These are phyloP conservation scores for Lysandra coridon DNA, from an alignment of 2,888 invertebrate species.

Conservation along the genomic window DNA sequence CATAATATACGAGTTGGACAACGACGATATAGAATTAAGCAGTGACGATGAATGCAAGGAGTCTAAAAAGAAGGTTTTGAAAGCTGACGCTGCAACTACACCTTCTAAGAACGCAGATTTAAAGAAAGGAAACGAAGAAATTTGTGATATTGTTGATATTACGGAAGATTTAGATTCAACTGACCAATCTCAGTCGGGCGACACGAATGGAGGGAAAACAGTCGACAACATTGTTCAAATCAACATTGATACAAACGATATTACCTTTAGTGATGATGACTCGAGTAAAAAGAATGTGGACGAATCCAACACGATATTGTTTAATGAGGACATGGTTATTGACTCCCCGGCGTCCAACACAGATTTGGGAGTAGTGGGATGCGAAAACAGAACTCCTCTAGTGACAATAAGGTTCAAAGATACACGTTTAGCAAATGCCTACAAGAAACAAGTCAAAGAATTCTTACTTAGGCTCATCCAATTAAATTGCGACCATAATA, in stretches of 20 bases:
- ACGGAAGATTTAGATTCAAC: constrained; percentile 46
- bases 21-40: constrained; percentile 70
- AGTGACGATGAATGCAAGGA: constrained; percentile 70
- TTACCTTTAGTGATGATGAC: constrained; percentile 45
- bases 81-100: constrained; percentile 43
- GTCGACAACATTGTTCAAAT: constrained; percentile 33
- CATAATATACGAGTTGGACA: constrained; percentile 76
- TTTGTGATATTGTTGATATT: constrained; percentile 50
- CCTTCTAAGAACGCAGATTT: constrained; percentile 41
- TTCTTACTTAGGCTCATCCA: constrained; percentile 71
- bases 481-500: constrained; percentile 52
- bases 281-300: constrained; percentile 47
- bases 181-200: constrained; percentile 42
- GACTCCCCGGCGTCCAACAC: constrained; percentile 64
- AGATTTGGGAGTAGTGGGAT: constrained; percentile 61
- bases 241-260: constrained; percentile 42
- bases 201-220: constrained; percentile 70
- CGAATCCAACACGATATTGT: constrained; percentile 49
- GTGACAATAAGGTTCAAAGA: constrained; percentile 72
- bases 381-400: constrained; percentile 66
- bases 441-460: constrained; percentile 69
- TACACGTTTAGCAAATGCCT: constrained; percentile 63
- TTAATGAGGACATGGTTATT: constrained; percentile 61
- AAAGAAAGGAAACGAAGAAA: constrained; percentile 45
- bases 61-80: constrained; percentile 59